Evolutionary conservation across 2,797 vertebrate genomes (phyloP).

Genomic region (Eulemur rubriventer): DNA sequence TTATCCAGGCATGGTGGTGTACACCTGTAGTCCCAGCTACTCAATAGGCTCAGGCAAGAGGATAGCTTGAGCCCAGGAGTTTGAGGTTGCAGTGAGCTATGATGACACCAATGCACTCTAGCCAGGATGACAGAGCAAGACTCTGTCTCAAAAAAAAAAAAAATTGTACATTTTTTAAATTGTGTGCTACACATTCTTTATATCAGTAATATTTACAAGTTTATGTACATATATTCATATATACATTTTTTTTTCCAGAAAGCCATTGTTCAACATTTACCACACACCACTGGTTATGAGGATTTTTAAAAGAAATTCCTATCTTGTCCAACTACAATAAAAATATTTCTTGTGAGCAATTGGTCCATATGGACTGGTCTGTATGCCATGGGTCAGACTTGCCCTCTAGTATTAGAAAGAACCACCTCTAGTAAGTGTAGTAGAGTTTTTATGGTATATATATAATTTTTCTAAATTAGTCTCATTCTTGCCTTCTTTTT

Average conservation of each 20-base stretch:
- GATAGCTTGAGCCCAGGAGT: neutral
- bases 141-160: neutral
- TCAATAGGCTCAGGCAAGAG: neutral
- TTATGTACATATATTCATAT: neutral
- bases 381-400: neutral
- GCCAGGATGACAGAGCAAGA: neutral
- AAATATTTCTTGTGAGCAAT: conserved; percentile 4
- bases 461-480: neutral
- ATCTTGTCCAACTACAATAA: neutral
- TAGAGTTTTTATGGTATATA: neutral
- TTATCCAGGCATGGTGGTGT: neutral
- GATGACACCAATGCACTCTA: neutral
- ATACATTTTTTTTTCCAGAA: neutral
- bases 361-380: neutral
- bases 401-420: neutral
- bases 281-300: neutral
- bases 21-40: neutral
- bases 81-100: neutral
- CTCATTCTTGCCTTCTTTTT: neutral
- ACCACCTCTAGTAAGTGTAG: neutral
- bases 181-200: neutral
- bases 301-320: neutral
- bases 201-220: neutral
- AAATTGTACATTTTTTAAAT: neutral
- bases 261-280: neutral